Evolutionary conservation across 2,888 invertebrate genomes (phyloP).

Genomic region (Philereme transversata): DNA sequence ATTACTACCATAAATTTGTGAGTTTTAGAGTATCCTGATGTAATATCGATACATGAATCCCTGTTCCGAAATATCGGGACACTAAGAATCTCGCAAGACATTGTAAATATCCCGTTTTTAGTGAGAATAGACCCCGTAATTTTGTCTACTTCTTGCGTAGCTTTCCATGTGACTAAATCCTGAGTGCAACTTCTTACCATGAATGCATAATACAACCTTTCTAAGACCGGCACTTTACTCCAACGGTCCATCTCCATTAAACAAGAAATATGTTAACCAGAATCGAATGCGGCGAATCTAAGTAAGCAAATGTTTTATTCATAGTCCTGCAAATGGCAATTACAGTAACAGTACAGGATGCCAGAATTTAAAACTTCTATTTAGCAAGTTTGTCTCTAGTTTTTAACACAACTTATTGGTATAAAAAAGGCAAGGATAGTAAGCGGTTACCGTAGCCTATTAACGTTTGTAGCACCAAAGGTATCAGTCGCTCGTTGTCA

Average conservation of each 20-base stretch:
- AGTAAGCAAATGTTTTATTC: constrained; percentile 76
- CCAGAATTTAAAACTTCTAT: constrained; percentile 12
- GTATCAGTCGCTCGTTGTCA: no score
- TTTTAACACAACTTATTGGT: no score
- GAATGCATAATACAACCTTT: constrained; percentile 35
- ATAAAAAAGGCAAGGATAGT: no score
- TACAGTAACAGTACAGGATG: constrained; percentile 61
- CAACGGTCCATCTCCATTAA: constrained; percentile 60
- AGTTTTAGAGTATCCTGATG: no score
- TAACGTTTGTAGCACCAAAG: no score
- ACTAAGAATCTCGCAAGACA: no score
- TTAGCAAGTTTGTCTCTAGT: not conserved
- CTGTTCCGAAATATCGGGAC: no score
- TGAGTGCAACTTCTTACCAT: constrained; percentile 28
- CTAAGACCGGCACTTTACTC: constrained; percentile 47
- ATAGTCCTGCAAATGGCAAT: constrained; percentile 68
- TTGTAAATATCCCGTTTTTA: no score
- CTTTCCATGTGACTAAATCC: constrained; percentile 4
- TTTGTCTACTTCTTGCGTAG: not conserved
- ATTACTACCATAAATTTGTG: no score
- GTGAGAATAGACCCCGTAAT: no score
- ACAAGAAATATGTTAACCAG: constrained; percentile 63
- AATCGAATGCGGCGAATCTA: constrained; percentile 67
- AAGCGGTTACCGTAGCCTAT: no score
- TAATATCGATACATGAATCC: no score